Base-by-base conservation (phyloP, 92 coral and sea anemone species). In the Palythoa caribaeorum region DNA sequence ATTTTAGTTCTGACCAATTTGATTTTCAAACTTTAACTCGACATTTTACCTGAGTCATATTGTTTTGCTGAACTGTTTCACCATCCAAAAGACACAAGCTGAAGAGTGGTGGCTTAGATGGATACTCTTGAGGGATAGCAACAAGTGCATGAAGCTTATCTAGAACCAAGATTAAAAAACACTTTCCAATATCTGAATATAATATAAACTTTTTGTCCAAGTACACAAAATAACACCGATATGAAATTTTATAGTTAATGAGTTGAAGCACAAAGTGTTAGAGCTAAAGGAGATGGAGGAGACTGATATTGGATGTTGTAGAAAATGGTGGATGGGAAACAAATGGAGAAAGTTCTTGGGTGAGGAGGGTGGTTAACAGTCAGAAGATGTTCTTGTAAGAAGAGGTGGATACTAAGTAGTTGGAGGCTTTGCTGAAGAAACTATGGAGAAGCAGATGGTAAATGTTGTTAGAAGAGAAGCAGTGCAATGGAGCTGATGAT, bases 41-140 rank as follows among this genome's bases (percentile, higher is more conserved):
- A 44, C 20, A 16, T 9, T 14, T 28, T 73, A 91, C 94, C 92
- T 77, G 79, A 9, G 89, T 88, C 35, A 44, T 54, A 79, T 87
- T 77, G 78, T 91, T 80, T 28, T 57, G 44, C 9, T 84, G 80
- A 16, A 20, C 84, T 9, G 76, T 71, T 77, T 84, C 86, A 77
- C 87, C 94, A 52, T 90, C 85, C 75, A 47, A 48, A 36, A 91
- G 78, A 36, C 63, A 55, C 3, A 92, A 48, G 44, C 89, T 83
- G 76, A 94, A 92, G 73, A 95, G 74, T 13, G 99, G 99, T 19
- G 99, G 99, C 50, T 93, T 89, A 54, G 93, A 88, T 4, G 99
- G 99, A 88, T 95, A 91, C 77, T 96, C 99, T 54, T 89, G 98
- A 35, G 92, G 88, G 54, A 96, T 73, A 13, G 92, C 92, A 69